phyloP scores from a whole-genome alignment of 2,888 invertebrate genomes.

The Pheosia tremula region DNA sequence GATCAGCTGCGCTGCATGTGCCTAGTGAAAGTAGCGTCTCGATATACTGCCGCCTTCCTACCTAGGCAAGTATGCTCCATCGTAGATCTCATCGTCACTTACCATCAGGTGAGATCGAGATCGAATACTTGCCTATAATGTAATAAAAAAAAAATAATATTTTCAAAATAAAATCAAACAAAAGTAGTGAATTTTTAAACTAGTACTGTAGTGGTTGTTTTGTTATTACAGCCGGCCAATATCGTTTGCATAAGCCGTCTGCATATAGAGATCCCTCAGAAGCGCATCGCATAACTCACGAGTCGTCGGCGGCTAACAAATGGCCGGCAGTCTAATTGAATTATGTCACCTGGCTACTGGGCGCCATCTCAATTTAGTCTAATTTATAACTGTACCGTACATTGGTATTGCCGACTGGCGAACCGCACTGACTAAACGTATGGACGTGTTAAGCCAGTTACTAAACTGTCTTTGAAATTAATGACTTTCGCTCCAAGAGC shows the following conservation, averaged over 20 bases:
- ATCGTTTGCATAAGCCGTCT: not conserved
- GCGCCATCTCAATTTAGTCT: slow-evolving; percentile 13
- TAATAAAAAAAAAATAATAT: too few species aligned
- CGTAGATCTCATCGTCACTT: too few species aligned
- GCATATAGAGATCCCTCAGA: not conserved
- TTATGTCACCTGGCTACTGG: slow-evolving; percentile 15
- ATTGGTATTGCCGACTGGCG: slow-evolving; percentile 5
- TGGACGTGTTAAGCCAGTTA: not conserved
- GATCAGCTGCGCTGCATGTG: too few species aligned
- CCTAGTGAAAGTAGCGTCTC: too few species aligned
- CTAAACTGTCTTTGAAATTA: not conserved
- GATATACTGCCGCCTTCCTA: too few species aligned
- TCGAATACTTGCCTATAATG: too few species aligned
- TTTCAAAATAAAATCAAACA: too few species aligned
- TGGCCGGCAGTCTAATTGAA: slow-evolving; percentile 8
- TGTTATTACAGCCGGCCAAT: not conserved
- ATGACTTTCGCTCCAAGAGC: too few species aligned
- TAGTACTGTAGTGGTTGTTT: not conserved
- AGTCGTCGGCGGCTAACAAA: slow-evolving; percentile 5
- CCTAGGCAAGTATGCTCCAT: too few species aligned
- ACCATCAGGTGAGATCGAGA: too few species aligned
- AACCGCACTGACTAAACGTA: slow-evolving; percentile 4
- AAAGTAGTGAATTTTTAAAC: not conserved
- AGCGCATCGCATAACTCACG: slow-evolving; percentile 1
- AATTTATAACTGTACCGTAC: slow-evolving; percentile 14